Conservation (phyloP, 2,888 invertebrate species). For the Chalcis sispes region DNA sequence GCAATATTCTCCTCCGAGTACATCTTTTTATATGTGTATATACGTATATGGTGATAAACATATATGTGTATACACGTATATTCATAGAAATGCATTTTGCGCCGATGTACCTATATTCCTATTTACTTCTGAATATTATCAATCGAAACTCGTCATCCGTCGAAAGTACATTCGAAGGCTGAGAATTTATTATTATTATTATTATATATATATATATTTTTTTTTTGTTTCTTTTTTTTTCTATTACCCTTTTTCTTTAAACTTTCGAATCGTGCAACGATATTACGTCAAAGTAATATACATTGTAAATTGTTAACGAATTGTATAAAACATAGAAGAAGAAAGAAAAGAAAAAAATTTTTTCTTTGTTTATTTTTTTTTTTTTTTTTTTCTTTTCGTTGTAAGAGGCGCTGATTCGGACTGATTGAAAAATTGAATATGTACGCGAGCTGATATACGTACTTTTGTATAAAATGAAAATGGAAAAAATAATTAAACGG, state of each 20-base stretch:
- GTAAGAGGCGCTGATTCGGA: conserved; percentile 38
- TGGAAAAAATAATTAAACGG: conserved; percentile 1
- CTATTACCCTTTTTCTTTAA: conserved; percentile 19
- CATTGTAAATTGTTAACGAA: conserved; percentile 42
- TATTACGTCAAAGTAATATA: conserved; percentile 1
- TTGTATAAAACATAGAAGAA: conserved; percentile 3
- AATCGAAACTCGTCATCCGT: conserved; percentile 46
- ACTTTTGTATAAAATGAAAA: conserved; percentile 38
- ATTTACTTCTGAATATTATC: conserved; percentile 36
- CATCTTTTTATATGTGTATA: conserved; percentile 11
- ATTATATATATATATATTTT: too few relatives aligned
- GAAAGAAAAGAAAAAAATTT: conserved; percentile 29
- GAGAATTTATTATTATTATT: too few relatives aligned
- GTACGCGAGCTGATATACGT: conserved; percentile 39
- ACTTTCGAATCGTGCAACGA: conserved; percentile 29
- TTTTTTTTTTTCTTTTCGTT: conserved; percentile 9
- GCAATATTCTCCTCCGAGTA: conserved; percentile 21
- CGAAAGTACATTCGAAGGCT: conserved; percentile 55
- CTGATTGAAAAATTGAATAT: conserved; percentile 33
- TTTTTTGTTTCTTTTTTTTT: conserved; percentile 36
- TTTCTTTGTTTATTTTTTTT: too few relatives aligned
- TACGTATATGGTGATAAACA: too few relatives aligned
- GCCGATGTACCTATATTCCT: conserved; percentile 51
- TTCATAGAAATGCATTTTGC: conserved; percentile 48
- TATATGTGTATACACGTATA: too few relatives aligned